Evolutionary conservation across 2,888 invertebrate species (phyloP).

Genomic region (Palloptera scutellata): DNA sequence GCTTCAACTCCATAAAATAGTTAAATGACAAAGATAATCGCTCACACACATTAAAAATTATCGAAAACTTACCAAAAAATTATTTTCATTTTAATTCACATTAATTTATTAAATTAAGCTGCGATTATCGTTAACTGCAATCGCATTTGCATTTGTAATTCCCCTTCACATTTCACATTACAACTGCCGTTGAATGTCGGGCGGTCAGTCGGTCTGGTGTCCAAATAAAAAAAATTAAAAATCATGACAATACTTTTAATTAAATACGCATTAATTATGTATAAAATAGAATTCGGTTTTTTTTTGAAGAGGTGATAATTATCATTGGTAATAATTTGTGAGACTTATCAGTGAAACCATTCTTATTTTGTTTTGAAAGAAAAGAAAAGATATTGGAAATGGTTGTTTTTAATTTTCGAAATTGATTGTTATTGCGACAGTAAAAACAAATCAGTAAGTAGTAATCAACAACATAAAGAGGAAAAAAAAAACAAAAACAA

Average conservation of each 20-base stretch:
- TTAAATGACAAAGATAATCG: not conserved
- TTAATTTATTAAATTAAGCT: not conserved
- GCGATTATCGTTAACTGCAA: not conserved
- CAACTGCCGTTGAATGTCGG: not conserved
- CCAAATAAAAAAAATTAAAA: constrained; percentile 45
- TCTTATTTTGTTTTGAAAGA: not conserved
- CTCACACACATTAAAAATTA: not conserved
- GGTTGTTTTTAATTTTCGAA: not conserved
- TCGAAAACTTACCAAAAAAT: not conserved
- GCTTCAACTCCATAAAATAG: not conserved
- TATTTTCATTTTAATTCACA: not conserved
- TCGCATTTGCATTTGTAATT: constrained; percentile 18
- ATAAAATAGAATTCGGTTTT: constrained; percentile 31
- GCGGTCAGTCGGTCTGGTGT: constrained; percentile 29
- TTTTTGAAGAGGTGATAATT: not conserved
- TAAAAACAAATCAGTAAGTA: not conserved
- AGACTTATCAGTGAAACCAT: constrained; percentile 27
- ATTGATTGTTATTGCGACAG: constrained; percentile 7
- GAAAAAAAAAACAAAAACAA: not conserved
- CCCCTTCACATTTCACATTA: not conserved
- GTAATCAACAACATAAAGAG: not conserved
- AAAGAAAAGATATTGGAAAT: constrained; percentile 3
- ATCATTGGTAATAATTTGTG: constrained; percentile 22
- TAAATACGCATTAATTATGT: constrained; percentile 54
- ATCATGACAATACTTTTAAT: constrained; percentile 44